These are phyloP conservation scores for Bufo gargarizans DNA, from an alignment of 2,113 vertebrate genomes.

Conservation along the genomic window DNA sequence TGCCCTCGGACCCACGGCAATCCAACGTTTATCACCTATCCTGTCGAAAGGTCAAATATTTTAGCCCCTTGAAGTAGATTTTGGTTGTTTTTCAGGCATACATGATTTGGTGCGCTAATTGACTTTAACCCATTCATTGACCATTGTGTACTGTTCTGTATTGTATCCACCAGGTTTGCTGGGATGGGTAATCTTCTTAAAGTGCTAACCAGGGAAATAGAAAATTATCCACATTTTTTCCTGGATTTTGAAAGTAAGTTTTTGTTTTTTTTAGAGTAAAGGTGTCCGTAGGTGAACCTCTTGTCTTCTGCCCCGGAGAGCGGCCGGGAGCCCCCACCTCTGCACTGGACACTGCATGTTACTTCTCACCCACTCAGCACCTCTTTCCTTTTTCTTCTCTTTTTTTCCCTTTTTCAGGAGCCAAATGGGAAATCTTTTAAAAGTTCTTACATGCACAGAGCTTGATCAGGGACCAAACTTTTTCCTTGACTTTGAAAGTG, in stretches of 20 bases:
- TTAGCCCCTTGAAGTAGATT: too few species aligned
- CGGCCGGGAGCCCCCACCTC: constrained; percentile 36
- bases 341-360: constrained; percentile 61
- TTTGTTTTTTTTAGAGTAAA: constrained; percentile 43
- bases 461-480: constrained; percentile 92
- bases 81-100: background rate
- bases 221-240: constrained; percentile 99
- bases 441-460: constrained; percentile 89
- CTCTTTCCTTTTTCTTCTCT: constrained; percentile 65
- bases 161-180: constrained; percentile 92
- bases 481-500: constrained; percentile 97
- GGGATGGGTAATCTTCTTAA: constrained; percentile 99
- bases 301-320: constrained; percentile 66
- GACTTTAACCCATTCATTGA: constrained; percentile 44
- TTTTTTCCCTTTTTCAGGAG: constrained; percentile 82
- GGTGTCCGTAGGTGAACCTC: constrained; percentile 61
- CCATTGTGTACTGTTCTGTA: constrained; percentile 71
- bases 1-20: too few species aligned
- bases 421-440: constrained; percentile 90
- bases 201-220: constrained; percentile 99
- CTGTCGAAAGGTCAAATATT: too few species aligned
- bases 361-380: constrained; percentile 63
- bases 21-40: too few species aligned
- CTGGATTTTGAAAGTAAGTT: constrained; percentile 99
- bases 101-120: background rate